Evolutionary conservation across 2,113 vertebrate genomes (phyloP), one percentile per base, ranked within the genome.

Genomic region (Myxocyprinus asiaticus): DNA sequence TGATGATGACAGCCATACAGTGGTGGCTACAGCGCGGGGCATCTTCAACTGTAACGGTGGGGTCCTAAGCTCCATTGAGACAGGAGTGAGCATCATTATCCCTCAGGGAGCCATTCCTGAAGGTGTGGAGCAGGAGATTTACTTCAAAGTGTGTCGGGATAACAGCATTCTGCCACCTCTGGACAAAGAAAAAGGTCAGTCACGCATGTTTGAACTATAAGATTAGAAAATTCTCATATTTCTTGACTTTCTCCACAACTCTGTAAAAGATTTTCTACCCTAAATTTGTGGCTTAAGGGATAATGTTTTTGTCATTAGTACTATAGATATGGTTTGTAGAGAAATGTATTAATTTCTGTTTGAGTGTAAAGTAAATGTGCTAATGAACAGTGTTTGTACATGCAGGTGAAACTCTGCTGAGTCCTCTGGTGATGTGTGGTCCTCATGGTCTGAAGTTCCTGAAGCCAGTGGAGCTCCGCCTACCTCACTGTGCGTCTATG

Each of bases 401-500:
- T 82, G 0, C 33, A 99, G 97, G 98, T 84, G 98, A 99, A 91
- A 99, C 97, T 0, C 94, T 99, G 86, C 96, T 99, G 76, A 99
- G 97, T 92, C 97, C 98, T 3, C 89, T 98, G 89, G 98, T 99
- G 88, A 99, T 99, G 98, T 99, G 97, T 70, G 97, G 97, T 85
- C 97, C 98, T 83, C 98, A 99, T 67, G 97, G 98, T 92, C 95
- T 99, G 80, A 98, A 98, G 93, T 99, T 99, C 94, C 94, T 95
- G 95, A 99, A 99, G 92, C 98, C 97, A 0, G 97, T 99, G 95
- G 97, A 99, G 94, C 97, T 99, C 81, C 97, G 97, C 92, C 88
- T 99, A 86, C 98, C 97, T 94, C 97, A 99, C 85, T 99, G 97
- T 97, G 97, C 98, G 94, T 98, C 98, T 90, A 99, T 99, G 98